phyloP scores from a whole-genome alignment of 2,888 invertebrate genomes.

The Seira musarum region DNA sequence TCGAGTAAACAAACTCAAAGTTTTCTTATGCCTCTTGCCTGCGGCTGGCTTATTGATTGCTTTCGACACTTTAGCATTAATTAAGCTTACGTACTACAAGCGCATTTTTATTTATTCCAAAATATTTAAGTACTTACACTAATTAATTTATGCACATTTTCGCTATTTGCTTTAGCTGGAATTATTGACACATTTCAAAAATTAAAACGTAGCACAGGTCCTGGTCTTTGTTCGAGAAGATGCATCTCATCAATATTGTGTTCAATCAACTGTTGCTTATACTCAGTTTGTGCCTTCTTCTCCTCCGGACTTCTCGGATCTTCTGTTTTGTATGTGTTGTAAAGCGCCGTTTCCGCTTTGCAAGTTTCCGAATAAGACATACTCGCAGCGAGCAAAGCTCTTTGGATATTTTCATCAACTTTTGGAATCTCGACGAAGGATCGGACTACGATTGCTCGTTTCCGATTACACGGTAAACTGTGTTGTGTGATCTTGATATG shows the following conservation, averaged over 20 bases:
- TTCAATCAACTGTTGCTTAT: slow-evolving; percentile 63
- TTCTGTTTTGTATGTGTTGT: slow-evolving; percentile 43
- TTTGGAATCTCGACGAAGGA: slow-evolving; percentile 63
- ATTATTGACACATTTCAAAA: no score
- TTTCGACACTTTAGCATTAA: no score
- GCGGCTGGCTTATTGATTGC: no score
- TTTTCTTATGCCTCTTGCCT: no score
- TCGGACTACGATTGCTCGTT: slow-evolving; percentile 62
- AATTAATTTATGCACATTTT: no score
- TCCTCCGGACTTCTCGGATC: slow-evolving; percentile 63
- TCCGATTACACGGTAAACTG: slow-evolving; percentile 29
- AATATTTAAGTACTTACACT: no score
- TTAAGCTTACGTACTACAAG: no score
- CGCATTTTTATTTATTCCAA: no score
- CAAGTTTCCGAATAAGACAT: slow-evolving; percentile 59
- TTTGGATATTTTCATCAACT: slow-evolving; percentile 59
- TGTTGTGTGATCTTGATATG: slow-evolving; percentile 38
- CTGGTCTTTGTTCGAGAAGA: slow-evolving; percentile 61
- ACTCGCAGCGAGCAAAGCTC: slow-evolving; percentile 57
- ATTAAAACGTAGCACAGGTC: slow-evolving; percentile 60
- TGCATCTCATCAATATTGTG: slow-evolving; percentile 65
- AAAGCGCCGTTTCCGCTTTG: slow-evolving; percentile 48
- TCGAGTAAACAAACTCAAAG: no score
- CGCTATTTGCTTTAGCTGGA: no score
- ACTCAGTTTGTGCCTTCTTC: slow-evolving; percentile 43